Evolutionary conservation across 2,797 vertebrate species (phyloP).

Genomic region (Vespertilio murinus): DNA sequence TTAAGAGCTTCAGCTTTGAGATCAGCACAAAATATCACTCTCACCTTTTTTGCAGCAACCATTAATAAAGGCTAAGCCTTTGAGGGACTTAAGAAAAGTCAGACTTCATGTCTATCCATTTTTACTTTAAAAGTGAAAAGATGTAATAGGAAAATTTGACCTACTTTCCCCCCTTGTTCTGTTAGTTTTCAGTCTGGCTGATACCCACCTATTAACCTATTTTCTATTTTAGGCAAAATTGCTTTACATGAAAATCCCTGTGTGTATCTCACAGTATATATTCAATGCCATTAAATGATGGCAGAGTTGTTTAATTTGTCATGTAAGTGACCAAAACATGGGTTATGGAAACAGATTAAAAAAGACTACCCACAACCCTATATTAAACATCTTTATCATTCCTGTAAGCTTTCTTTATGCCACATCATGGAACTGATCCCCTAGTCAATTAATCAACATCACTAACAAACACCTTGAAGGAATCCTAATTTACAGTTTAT

Average conservation of each 20-base stretch:
- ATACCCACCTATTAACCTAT: slow-evolving; percentile 70
- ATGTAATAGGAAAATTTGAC: slow-evolving; percentile 61
- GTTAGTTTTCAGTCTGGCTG: slow-evolving; percentile 63
- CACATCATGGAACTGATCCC: neutral
- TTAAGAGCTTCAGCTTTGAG: slow-evolving; percentile 39
- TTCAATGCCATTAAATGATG: slow-evolving; percentile 28
- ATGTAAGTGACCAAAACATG: slow-evolving; percentile 7
- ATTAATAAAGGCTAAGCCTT: slow-evolving; percentile 52
- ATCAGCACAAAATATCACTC: slow-evolving; percentile 32
- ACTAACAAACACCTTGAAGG: neutral
- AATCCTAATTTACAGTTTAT: too few species aligned
- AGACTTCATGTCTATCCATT: slow-evolving; percentile 55
- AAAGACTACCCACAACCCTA: neutral
- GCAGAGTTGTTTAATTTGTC: slow-evolving; percentile 25
- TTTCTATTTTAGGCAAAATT: slow-evolving; percentile 72
- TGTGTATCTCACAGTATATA: slow-evolving; percentile 28
- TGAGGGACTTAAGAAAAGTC: slow-evolving; percentile 59
- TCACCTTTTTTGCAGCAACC: slow-evolving; percentile 23
- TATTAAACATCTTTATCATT: neutral
- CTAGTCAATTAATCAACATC: neutral
- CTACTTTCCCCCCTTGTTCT: slow-evolving; percentile 58
- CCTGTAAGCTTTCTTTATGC: slow-evolving; percentile 8
- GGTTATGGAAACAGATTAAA: neutral
- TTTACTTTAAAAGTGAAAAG: slow-evolving; percentile 66
- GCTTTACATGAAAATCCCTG: slow-evolving; percentile 57